Conservation (phyloP, 2,888 invertebrate species). For the Lacanobia wlatinum region DNA sequence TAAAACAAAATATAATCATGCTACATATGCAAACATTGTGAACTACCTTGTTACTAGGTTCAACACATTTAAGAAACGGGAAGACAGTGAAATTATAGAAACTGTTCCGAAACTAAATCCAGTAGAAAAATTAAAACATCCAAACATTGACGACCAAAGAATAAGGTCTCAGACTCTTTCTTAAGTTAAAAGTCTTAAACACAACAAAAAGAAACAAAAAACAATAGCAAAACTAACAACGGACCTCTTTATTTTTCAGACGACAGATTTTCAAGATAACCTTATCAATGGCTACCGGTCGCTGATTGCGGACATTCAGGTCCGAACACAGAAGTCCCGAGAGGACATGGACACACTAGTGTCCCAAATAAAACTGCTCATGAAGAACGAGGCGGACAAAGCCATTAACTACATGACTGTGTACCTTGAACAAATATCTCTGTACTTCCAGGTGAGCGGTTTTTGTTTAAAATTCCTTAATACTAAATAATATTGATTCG, state of each 20-base stretch:
- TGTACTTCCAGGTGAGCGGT: conserved; percentile 85
- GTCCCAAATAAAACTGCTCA: conserved; percentile 87
- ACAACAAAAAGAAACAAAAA: no score
- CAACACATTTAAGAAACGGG: neutral
- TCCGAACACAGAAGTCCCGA: conserved; percentile 86
- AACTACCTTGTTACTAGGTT: neutral
- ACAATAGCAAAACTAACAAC: conserved; percentile 23
- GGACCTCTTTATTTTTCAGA: conserved; percentile 73
- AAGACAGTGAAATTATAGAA: neutral
- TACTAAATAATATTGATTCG: neutral
- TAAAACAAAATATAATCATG: neutral
- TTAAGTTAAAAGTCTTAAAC: neutral
- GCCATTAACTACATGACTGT: conserved; percentile 89
- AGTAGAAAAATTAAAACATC: neutral
- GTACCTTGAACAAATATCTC: conserved; percentile 87
- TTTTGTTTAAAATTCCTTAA: neutral
- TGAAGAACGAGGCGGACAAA: conserved; percentile 89
- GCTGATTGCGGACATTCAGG: conserved; percentile 87
- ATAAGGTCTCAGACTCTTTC: neutral
- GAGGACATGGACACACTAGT: conserved; percentile 89
- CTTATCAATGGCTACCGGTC: conserved; percentile 88
- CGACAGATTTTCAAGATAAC: conserved; percentile 88
- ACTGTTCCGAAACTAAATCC: neutral
- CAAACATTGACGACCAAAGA: neutral
- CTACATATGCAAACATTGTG: neutral